Evolutionary conservation across 2,888 invertebrate genomes (phyloP).

Genomic region (Drosophila kanekoi): DNA sequence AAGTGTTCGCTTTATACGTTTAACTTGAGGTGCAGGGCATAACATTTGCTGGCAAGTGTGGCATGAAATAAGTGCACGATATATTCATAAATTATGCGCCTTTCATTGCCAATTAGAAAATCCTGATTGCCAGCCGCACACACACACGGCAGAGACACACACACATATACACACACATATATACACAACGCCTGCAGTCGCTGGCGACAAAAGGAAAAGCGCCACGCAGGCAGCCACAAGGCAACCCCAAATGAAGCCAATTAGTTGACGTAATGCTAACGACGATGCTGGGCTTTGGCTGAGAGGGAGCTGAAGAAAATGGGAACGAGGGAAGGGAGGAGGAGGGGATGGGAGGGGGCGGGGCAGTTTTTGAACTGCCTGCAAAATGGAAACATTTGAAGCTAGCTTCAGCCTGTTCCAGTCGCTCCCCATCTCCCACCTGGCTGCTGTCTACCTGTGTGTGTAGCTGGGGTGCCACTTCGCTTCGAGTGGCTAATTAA

Average conservation of each 20-base stretch:
- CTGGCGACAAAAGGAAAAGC: slow-evolving; percentile 38
- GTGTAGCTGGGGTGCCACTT: slow-evolving; percentile 43
- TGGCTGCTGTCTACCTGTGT: slow-evolving; percentile 20
- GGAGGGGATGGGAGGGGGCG: background rate
- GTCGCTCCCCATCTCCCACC: background rate
- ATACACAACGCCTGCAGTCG: slow-evolving; percentile 35
- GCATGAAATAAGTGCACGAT: slow-evolving; percentile 73
- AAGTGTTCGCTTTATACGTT: slow-evolving; percentile 2
- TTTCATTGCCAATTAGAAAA: slow-evolving; percentile 79
- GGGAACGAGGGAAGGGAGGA: background rate
- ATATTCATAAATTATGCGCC: slow-evolving; percentile 78
- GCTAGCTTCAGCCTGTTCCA: slow-evolving; percentile 14
- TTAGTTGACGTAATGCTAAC: slow-evolving; percentile 79
- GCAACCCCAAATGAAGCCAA: slow-evolving; percentile 79
- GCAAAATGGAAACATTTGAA: slow-evolving; percentile 72
- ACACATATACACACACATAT: slow-evolving; percentile 4
- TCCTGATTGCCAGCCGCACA: slow-evolving; percentile 60
- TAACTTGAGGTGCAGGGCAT: slow-evolving; percentile 4
- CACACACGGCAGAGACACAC: slow-evolving; percentile 14
- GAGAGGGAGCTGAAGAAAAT: background rate
- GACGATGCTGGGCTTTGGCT: slow-evolving; percentile 43
- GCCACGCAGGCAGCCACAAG: slow-evolving; percentile 58
- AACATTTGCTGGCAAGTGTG: slow-evolving; percentile 40
- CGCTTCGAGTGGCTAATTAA: slow-evolving; percentile 76
- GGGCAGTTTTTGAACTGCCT: slow-evolving; percentile 74